phyloP scores from a whole-genome alignment of 2,888 invertebrate species.

The Torymus texanus region DNA sequence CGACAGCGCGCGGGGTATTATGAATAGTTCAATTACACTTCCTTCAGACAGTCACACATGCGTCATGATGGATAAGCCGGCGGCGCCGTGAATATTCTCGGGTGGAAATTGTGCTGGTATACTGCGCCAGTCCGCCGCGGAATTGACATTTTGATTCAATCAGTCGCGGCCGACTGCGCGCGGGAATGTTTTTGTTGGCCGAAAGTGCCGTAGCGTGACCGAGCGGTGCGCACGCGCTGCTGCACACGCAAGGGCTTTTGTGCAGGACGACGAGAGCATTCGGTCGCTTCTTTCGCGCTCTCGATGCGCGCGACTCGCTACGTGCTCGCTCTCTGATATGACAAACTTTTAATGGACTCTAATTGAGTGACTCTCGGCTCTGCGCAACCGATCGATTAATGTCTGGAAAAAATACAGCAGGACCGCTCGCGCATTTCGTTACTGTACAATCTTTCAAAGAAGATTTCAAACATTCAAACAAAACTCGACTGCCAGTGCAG shows the following conservation, averaged over 20 bases:
- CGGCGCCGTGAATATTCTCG: not conserved
- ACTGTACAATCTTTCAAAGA: no score
- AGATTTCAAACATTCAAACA: no score
- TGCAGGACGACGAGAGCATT: not conserved
- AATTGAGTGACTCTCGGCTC: not conserved
- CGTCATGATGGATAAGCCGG: not conserved
- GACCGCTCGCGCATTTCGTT: no score
- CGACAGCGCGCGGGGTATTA: constrained; percentile 13
- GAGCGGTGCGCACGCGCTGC: not conserved
- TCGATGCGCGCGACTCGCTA: not conserved
- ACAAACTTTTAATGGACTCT: constrained; percentile 29
- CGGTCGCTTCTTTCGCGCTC: not conserved
- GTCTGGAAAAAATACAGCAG: not conserved
- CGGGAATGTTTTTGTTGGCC: constrained; percentile 25
- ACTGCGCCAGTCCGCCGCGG: not conserved
- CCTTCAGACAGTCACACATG: constrained; percentile 22
- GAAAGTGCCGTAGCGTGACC: no score
- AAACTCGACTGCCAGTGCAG: no score
- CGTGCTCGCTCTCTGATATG: not conserved
- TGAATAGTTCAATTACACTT: constrained; percentile 49
- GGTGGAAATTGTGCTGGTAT: not conserved
- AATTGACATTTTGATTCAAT: constrained; percentile 47
- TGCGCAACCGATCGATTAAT: no score
- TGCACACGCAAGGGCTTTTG: no score
- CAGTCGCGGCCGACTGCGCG: constrained; percentile 19